phyloP scores from a whole-genome alignment of 1,140 invertebrate genomes.

The Pomacea maculata region DNA sequence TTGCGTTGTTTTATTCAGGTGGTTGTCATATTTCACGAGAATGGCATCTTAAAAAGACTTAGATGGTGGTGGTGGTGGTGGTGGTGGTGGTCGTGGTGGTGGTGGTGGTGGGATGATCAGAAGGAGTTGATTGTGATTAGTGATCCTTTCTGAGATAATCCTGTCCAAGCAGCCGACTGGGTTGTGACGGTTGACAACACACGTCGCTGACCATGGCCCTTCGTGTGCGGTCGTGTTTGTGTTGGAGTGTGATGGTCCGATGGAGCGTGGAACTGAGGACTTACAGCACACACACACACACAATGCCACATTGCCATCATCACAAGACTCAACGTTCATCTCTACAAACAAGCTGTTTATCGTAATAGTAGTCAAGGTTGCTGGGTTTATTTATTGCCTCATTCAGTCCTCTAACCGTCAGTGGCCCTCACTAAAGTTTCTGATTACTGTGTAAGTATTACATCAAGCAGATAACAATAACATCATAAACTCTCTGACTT shows the following conservation, averaged over 20 bases:
- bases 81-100: too few relatives aligned
- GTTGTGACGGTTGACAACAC: too few relatives aligned
- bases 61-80: too few relatives aligned
- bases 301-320: neutral
- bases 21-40: too few relatives aligned
- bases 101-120: too few relatives aligned
- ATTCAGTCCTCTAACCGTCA: neutral
- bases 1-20: too few relatives aligned
- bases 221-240: too few relatives aligned
- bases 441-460: neutral
- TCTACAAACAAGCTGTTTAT: neutral
- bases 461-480: neutral
- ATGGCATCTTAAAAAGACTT: too few relatives aligned
- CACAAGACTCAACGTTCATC: neutral
- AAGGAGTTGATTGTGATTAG: too few relatives aligned
- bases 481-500: neutral
- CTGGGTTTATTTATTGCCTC: neutral
- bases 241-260: too few relatives aligned
- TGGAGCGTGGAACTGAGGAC: neutral
- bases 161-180: neutral
- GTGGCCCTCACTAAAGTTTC: neutral
- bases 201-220: too few relatives aligned
- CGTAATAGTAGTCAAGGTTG: neutral
- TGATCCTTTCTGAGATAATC: neutral
- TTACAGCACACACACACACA: slow-evolving; percentile 6